Evolutionary conservation across 2,797 vertebrate species (phyloP), one percentile per base, ranked within the genome.

Genomic region (Sebastes miniatus): DNA sequence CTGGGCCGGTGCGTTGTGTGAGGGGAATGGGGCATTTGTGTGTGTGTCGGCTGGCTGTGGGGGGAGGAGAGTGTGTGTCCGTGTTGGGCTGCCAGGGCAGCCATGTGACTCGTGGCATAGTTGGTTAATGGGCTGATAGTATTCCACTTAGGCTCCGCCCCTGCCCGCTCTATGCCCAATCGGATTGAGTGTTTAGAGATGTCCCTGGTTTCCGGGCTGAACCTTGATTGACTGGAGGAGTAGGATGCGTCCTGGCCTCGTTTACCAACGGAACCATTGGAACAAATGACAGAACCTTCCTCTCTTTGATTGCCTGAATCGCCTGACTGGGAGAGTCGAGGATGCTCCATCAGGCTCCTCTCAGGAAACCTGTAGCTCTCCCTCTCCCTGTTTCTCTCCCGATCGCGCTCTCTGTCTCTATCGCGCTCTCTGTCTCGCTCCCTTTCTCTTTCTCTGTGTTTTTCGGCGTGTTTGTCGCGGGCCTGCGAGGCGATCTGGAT

Each of bases 401-500:
- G 29, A 54, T 88, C 86, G 1, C 77, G 54, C 22, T 88, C 85
- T 6, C 76, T 36, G 10, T 81, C 87, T 2, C 79, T 8, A 2
- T 81, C 88, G 2, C 81, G 24, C 80, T 94, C 24, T 76, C 8
- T 83, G 77, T 47, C 94, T 72, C 74, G 79, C 6, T 0, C 83
- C 76, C 59, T 93, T 80, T 89, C 84, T 5, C 78, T 5, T 0
- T 88, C 85, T 8, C 72, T 56, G 5, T 89, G 96, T 85, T 95
- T 96, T 3, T 76, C 93, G 8, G 86, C 77, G 20, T 91, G 92
- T 90, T 94, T 96, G 89, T 99, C 98, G 0, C 97, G 95, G 47
- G 97, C 97, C 95, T 99, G 98, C 0, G 98, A 98, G 4, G 97
- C 97, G 0, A 99, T 98, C 87, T 99, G 98, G 91, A 98, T 98